Evolutionary conservation across 2,888 invertebrate genomes (phyloP), one percentile per base, ranked within the genome.

Genomic region (Phorcus lineatus): DNA sequence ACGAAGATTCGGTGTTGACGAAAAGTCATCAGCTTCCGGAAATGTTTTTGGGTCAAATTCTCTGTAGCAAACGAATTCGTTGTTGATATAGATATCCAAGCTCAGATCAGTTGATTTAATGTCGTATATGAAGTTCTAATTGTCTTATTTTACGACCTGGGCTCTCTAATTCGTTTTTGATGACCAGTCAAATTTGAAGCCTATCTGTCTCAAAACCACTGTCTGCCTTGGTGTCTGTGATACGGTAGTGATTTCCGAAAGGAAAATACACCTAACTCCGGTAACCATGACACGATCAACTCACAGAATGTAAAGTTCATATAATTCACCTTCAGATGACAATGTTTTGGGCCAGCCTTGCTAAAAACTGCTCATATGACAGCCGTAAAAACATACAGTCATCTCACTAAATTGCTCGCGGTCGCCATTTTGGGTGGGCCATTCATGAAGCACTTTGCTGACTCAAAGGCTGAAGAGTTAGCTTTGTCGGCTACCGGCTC

Each of bases 361-460:
- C 13, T 16, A 24, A 57, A 11, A 57, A 57, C 24, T 57, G 24
- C 13, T 16, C 31, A 70, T 36, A 31, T 70, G 47, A 31, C 40
- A 36, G 31, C 36, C 28, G 70, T 31, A 19, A 70, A 70, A 70
- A 70, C 70, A 70, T 19, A 17, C 31, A 70, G 40, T 40, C 19
- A 31, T 36, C 19, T 57, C 70, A 31, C 31, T 16, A 31, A 36
- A 70, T 19, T 36, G 31, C 40, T 70, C n/a, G 36, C 70, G 31
- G 76, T 76, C 82, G 82, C 82, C 82, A 82, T 82, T 81, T 80
- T 82, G 82, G 79, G 77, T 80, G 79, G 79, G 80, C 80, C 82
- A 79, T 47, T 54, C 24, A 31, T 62, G 36, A 36, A 70, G 36
- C 19, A 40, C 70, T 70, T 70, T 70, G 40, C 40, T 16, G 19